Percentiles rank a stretch among this genome's conserved stretches.
phyloP scores from a whole-genome alignment of 2,113 vertebrate genomes.

The Tautogolabrus adspersus region DNA sequence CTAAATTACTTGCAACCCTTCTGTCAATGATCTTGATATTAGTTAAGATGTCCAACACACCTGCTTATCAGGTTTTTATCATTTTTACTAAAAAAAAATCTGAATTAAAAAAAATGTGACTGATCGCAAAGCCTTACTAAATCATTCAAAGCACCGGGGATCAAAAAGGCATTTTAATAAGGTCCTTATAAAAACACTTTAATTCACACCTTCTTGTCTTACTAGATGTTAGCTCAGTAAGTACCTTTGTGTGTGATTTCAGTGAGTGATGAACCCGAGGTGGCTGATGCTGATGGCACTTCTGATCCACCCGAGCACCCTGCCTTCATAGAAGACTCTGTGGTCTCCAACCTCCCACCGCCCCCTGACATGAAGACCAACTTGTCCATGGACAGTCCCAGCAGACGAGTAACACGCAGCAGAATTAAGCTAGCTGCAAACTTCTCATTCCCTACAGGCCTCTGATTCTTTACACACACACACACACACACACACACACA shows the following conservation, averaged over 20 bases:
- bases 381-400: slow-evolving; percentile 85
- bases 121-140: no score
- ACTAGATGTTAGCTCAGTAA: background rate
- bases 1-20: no score
- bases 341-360: slow-evolving; percentile 9
- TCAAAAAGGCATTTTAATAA: no score
- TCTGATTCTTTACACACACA: slow-evolving; percentile 68
- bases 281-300: background rate
- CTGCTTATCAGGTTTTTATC: no score
- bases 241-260: slow-evolving; percentile 29
- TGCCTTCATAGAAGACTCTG: background rate
- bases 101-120: no score
- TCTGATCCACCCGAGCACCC: slow-evolving; percentile 16
- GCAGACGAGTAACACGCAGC: slow-evolving; percentile 89
- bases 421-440: slow-evolving; percentile 95
- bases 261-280: slow-evolving; percentile 37
- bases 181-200: no score
- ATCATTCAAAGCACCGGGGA: no score
- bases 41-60: no score
- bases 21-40: no score
- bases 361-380: slow-evolving; percentile 30
- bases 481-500: slow-evolving; percentile 18
- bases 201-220: background rate
- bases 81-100: no score
- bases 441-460: slow-evolving; percentile 90